These are phyloP conservation scores for Venusia cambrica DNA, from an alignment of 2,888 invertebrate genomes.

Conservation along the genomic window DNA sequence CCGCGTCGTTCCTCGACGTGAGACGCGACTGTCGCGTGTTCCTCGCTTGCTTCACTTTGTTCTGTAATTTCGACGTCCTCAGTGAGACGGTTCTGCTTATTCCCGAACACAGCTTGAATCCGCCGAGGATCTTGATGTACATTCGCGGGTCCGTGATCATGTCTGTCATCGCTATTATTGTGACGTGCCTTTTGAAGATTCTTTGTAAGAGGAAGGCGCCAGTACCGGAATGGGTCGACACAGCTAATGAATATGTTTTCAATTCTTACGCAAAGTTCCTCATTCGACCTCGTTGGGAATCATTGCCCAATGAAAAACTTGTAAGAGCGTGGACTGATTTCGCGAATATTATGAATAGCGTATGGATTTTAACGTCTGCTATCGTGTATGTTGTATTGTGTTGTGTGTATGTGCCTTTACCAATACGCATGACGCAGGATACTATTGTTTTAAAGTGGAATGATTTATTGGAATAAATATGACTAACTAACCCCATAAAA, in stretches of 20 bases:
- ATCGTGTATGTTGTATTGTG: conserved; percentile 17
- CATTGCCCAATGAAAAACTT: background rate
- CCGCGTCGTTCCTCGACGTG: conserved; percentile 22
- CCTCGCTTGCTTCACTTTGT: conserved; percentile 22
- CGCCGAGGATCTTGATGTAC: conserved; percentile 29
- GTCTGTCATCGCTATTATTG: conserved; percentile 11
- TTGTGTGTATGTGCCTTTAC: conserved; percentile 11
- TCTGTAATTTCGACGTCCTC: conserved; percentile 30
- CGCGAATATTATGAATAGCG: conserved; percentile 18
- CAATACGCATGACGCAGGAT: too few species aligned
- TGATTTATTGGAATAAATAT: too few species aligned
- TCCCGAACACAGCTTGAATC: conserved; percentile 24
- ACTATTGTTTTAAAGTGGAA: too few species aligned
- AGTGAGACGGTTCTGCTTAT: conserved; percentile 20
- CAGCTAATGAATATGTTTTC: conserved; percentile 17
- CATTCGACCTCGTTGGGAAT: conserved; percentile 17
- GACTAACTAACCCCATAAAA: too few species aligned
- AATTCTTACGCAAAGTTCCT: conserved; percentile 8
- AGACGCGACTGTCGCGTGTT: conserved; percentile 24
- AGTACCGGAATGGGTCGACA: conserved; percentile 10
- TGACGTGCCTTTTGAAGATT: conserved; percentile 14
- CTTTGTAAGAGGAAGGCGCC: conserved; percentile 10
- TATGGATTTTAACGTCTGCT: conserved; percentile 15
- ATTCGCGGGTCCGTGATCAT: conserved; percentile 30
- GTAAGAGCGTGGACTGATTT: conserved; percentile 24